Conservation (phyloP, 2,888 invertebrate genomes). For the Eupithecia centaureata region DNA sequence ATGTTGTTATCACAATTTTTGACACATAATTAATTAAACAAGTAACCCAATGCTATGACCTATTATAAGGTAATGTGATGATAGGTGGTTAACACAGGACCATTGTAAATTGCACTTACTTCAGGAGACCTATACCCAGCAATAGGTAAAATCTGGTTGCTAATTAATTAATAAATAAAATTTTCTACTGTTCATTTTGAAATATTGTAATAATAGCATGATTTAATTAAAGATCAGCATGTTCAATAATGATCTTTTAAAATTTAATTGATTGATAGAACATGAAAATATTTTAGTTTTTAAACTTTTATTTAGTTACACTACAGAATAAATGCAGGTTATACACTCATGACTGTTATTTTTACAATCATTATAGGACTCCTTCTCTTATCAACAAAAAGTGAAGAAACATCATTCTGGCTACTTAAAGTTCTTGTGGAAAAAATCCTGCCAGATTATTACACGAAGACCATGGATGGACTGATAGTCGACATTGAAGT, state of each 20-base stretch:
- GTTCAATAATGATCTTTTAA: not conserved
- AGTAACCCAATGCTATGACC: not conserved
- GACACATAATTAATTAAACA: not conserved
- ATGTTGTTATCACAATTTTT: conserved; percentile 38
- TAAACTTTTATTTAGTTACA: too few relatives aligned
- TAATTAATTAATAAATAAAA: too few relatives aligned
- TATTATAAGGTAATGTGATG: too few relatives aligned
- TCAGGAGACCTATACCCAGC: too few relatives aligned
- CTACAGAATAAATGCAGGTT: too few relatives aligned
- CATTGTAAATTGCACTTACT: too few relatives aligned
- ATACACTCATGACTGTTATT: not conserved
- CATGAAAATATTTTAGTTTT: too few relatives aligned
- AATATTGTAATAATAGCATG: too few relatives aligned
- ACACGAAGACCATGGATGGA: conserved; percentile 95
- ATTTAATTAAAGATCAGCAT: too few relatives aligned
- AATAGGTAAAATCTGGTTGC: too few relatives aligned
- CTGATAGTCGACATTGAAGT: conserved; percentile 95
- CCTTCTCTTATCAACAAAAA: conserved; percentile 92
- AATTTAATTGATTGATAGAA: not conserved
- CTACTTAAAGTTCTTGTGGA: conserved; percentile 94
- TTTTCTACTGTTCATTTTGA: too few relatives aligned
- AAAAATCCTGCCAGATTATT: conserved; percentile 94
- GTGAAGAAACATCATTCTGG: conserved; percentile 97
- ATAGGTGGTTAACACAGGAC: too few relatives aligned
- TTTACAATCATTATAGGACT: conserved; percentile 81